Evolutionary conservation across 64 coral and sea anemone genomes (phyloP).

Genomic region (Platygyra sinensis): DNA sequence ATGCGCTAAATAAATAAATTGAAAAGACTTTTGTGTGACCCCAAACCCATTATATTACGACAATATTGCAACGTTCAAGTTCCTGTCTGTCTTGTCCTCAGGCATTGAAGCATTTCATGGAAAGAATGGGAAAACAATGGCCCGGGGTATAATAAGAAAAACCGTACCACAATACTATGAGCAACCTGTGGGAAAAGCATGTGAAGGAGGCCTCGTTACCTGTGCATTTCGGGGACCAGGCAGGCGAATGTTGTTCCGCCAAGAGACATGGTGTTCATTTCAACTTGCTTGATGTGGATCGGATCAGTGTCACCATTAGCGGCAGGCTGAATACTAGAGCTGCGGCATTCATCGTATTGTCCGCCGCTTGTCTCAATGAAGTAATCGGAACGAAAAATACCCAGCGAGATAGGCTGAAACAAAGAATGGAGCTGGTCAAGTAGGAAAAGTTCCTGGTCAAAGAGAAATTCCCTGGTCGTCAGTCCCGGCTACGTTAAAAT

Average conservation of each 20-base stretch:
- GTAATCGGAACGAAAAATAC: constrained; percentile 74
- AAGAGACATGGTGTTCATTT: constrained; percentile 83
- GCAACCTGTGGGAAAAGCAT: no score
- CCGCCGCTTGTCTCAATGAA: constrained; percentile 50
- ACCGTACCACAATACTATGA: no score
- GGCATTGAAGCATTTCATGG: no score
- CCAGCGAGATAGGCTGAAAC: neutral
- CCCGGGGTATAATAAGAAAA: no score
- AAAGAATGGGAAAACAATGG: neutral
- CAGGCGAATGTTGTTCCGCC: neutral
- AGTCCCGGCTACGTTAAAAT: no score
- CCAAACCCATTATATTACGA: no score
- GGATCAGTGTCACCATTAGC: neutral
- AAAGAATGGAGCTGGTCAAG: neutral
- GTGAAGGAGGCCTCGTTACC: neutral
- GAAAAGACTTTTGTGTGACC: no score
- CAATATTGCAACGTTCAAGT: no score
- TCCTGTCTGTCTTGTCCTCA: no score
- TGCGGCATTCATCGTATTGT: neutral
- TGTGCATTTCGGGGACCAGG: neutral
- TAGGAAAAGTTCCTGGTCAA: neutral
- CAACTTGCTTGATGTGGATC: constrained; percentile 73
- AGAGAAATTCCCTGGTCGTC: no score
- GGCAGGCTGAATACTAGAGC: neutral
- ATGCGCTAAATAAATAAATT: no score